Conservation (phyloP, 64 coral and sea anemone genomes). For the Actinia tenebrosa region DNA sequence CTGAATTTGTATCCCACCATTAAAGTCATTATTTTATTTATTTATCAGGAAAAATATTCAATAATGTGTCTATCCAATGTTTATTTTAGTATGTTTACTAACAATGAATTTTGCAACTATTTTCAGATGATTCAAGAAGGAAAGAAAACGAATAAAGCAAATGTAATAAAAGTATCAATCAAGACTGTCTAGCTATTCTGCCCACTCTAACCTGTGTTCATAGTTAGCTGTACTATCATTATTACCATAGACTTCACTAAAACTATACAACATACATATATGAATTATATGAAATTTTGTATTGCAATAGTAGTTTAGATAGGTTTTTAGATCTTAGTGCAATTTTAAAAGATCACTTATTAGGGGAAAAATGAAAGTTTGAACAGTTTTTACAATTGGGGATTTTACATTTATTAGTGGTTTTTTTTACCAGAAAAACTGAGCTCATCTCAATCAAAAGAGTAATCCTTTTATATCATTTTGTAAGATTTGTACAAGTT, state of each 20-base stretch:
- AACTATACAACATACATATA: background rate
- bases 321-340: too few relatives aligned
- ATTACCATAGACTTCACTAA: background rate
- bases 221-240: background rate
- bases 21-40: too few relatives aligned
- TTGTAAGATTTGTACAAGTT: constrained; percentile 1
- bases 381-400: background rate
- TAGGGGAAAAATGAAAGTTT: background rate
- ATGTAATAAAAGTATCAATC: background rate
- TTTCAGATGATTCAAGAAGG: background rate
- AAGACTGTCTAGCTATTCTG: background rate
- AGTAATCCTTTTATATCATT: background rate
- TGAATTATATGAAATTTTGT: background rate
- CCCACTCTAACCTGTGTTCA: background rate
- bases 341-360: too few relatives aligned
- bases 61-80: too few relatives aligned
- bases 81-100: too few relatives aligned
- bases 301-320: too few relatives aligned
- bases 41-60: too few relatives aligned
- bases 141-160: background rate
- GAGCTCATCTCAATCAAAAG: background rate
- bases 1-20: too few relatives aligned
- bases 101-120: background rate
- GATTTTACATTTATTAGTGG: background rate
- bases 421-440: background rate